These are phyloP conservation scores for Lasioglossum marginatum DNA, from an alignment of 2,888 invertebrate genomes.

Conservation along the genomic window DNA sequence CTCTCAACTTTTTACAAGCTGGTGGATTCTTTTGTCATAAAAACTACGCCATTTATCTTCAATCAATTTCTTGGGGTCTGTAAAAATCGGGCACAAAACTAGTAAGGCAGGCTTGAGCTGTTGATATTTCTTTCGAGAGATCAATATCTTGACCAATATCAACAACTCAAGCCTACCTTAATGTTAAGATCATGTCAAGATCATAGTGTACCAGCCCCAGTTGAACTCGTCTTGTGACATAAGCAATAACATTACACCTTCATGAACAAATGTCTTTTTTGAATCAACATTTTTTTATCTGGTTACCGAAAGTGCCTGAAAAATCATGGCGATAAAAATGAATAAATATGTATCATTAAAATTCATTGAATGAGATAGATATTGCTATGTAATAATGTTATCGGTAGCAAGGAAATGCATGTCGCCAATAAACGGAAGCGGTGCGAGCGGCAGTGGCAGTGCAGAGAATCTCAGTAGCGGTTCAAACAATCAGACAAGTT, in stretches of 20 bases:
- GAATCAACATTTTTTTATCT: no score
- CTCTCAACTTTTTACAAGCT: not conserved
- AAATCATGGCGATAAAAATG: not conserved
- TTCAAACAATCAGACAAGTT: slow-evolving; percentile 86
- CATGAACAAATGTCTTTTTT: no score
- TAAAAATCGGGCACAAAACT: no score
- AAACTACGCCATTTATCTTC: not conserved
- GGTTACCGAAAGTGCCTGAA: no score
- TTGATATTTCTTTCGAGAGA: no score
- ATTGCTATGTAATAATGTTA: not conserved
- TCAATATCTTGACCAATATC: no score
- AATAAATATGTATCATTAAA: not conserved
- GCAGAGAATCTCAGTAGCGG: slow-evolving; percentile 87
- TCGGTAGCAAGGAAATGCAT: slow-evolving; percentile 83
- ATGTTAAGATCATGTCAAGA: no score
- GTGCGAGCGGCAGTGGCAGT: slow-evolving; percentile 87
- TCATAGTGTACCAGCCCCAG: no score
- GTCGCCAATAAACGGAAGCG: slow-evolving; percentile 86
- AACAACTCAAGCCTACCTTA: no score
- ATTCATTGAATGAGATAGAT: not conserved
- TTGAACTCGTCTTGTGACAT: no score
- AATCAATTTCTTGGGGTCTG: not conserved
- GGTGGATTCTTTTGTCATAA: not conserved
- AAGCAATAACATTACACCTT: no score
- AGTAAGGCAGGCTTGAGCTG: no score